Base-by-base conservation (phyloP, 2,888 invertebrate genomes). In the Ormyrus rosae region DNA sequence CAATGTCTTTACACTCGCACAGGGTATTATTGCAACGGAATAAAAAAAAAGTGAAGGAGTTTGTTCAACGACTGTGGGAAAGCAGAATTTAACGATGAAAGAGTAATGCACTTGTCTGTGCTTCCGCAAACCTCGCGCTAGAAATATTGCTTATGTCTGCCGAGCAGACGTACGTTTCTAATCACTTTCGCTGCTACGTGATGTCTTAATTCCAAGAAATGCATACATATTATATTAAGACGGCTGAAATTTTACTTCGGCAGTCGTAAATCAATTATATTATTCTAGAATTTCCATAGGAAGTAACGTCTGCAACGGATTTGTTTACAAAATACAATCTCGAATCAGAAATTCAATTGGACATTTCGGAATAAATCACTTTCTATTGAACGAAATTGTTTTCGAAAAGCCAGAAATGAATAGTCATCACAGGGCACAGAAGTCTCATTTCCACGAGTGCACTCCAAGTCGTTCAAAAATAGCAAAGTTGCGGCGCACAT, bases 31-130 rank as follows among this genome's bases (percentile, higher is more conserved):
- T 34, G 34, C 34, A 34, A 34, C 34, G 34, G 34, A 34, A 34
- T 34, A 34, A 34, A 34, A 34, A 34, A 34, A 34, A 34, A 34
- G 34, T 34, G 34, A 34, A 34, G 34, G 34, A 34, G 45, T 63
- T 45, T 11, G 53, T 53, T 4, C 2, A 51, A 34, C 68, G 9
- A 51, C 45, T 68, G 53, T 68, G 68, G 55, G 68, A 68, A 55
- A 55, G 68, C 34, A 68, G 53, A 53, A 6, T 63, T 63, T 63
- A 63, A 63, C 45, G 63, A 63, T 48, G 48, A 63, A 63, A 63
- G 63, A 63, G 46, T 63, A 63, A 63, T 63, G 63, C 63, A 63
- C 63, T 7, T 7, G 11, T 53, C 9, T 53, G 46, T 45, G 45
- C 63, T 63, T 63, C 63, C n/a, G 48, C 45, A 63, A 63, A 46